Evolutionary conservation across 2,113 vertebrate species (phyloP), one percentile per base, ranked within the genome.

Genomic region (Tragelaphus imberbis): DNA sequence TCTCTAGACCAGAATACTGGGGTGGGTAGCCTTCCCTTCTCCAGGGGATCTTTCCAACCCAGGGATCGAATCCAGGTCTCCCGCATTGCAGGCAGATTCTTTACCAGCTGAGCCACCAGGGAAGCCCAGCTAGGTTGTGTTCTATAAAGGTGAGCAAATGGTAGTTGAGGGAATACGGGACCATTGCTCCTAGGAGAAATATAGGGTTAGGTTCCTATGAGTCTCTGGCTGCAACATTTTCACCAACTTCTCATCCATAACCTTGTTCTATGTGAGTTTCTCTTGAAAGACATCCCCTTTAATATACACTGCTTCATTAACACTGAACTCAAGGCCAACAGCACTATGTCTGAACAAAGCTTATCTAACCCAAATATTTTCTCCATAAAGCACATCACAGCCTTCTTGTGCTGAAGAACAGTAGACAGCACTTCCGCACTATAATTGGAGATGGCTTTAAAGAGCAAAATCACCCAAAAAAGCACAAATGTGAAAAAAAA

Each of bases 61-160:
- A 40, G 5, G n/a, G 10, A 40, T 75, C 2, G 2, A 40, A 75
- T 19, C 11, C 68, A 25, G 68, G 68, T 25, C 68, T 75, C 68
- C 36, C 0, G 0, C 19, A 40, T 13, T 23, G 36, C 2, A 1
- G 68, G 36, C 2, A 1, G 36, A 75, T 75, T 75, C 68, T 40
- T 71, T 75, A 75, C 36, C 68, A 75, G 68, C 68, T 75, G 68
- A 75, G n/a, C 19, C 36, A 13, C 68, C 68, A 75, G 68, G 68
- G 36, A 75, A 75, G 10, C 21, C 68, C 36, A 40, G 68, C n/a
- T 40, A 36, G 19, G 21, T 21, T 40, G 36, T 9, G 4, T 21
- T 36, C 89, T 49, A 25, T 56, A 49, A 87, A 88, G 89, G 19
- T 14, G 14, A 0, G 0, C 58, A 40, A 56, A 68, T 13, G 1